Evolutionary conservation across 2,888 invertebrate species (phyloP).

Genomic region (Lycia hirtaria): DNA sequence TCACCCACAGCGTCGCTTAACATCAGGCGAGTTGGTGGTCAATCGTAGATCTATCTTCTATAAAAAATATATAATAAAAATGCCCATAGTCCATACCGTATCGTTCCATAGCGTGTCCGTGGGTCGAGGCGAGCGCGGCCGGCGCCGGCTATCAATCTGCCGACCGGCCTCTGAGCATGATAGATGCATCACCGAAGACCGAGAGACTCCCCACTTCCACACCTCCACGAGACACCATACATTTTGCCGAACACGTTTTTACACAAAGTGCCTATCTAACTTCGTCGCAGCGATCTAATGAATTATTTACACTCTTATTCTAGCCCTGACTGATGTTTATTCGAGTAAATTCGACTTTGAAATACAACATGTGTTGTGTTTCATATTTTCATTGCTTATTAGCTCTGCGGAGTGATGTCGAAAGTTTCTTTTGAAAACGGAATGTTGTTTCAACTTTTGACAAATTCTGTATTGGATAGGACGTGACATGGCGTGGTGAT

Average conservation of each 20-base stretch:
- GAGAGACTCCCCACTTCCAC: constrained; percentile 51
- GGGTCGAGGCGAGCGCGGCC: constrained; percentile 30
- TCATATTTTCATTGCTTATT: constrained; percentile 35
- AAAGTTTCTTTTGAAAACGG: constrained; percentile 33
- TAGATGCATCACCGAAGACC: constrained; percentile 63
- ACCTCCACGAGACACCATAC: constrained; percentile 61
- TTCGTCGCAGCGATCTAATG: constrained; percentile 64
- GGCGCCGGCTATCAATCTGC: constrained; percentile 77
- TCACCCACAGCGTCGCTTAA: no score
- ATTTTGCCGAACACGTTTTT: constrained; percentile 64
- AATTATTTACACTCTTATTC: constrained; percentile 69
- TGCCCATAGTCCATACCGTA: constrained; percentile 1
- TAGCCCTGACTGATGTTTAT: constrained; percentile 48
- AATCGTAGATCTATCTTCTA: no score
- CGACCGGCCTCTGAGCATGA: constrained; percentile 73
- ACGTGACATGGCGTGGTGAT: constrained; percentile 55
- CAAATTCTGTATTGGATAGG: constrained; percentile 54
- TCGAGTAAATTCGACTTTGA: constrained; percentile 45
- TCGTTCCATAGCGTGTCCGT: constrained; percentile 51
- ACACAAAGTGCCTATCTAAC: constrained; percentile 54
- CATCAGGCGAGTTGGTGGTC: no score
- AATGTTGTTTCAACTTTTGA: constrained; percentile 56
- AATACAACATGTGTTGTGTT: constrained; percentile 26
- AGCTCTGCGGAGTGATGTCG: constrained; percentile 23
- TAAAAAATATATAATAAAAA: no score